Evolutionary conservation across 2,797 vertebrate genomes (phyloP).

Genomic region (Melopsittacus undulatus): DNA sequence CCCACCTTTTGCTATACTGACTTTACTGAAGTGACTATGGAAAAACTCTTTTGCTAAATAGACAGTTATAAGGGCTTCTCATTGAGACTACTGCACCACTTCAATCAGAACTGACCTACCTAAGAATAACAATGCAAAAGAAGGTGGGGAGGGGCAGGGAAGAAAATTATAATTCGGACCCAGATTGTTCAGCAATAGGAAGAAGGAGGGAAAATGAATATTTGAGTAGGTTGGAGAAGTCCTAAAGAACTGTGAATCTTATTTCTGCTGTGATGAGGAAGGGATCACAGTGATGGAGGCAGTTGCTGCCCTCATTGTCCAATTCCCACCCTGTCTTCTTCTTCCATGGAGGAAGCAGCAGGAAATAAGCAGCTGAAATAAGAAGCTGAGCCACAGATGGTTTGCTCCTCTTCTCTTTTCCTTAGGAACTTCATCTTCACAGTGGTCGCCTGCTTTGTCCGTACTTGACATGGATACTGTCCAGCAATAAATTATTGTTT

Average conservation of each 20-base stretch:
- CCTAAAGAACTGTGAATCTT: background rate
- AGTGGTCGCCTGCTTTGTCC: background rate
- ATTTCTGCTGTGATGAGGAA: background rate
- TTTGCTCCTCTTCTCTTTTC: background rate
- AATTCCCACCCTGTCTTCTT: background rate
- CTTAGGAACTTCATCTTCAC: background rate
- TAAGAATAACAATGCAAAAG: background rate
- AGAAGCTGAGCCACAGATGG: background rate
- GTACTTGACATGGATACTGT: accelerated
- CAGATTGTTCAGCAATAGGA: background rate
- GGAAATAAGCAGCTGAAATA: background rate
- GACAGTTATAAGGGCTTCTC: background rate
- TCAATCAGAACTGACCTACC: background rate
- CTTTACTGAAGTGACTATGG: background rate
- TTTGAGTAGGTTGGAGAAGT: background rate
- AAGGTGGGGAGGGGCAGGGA: accelerated
- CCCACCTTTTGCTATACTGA: background rate
- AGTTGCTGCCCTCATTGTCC: background rate
- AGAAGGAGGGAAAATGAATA: background rate
- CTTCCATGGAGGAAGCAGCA: background rate
- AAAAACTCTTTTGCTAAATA: background rate
- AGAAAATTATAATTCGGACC: accelerated
- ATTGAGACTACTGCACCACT: background rate
- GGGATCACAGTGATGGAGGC: background rate
- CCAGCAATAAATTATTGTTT: background rate